These are phyloP conservation scores for Corythornis cristatus DNA, from an alignment of 2,113 vertebrate species.

Conservation along the genomic window DNA sequence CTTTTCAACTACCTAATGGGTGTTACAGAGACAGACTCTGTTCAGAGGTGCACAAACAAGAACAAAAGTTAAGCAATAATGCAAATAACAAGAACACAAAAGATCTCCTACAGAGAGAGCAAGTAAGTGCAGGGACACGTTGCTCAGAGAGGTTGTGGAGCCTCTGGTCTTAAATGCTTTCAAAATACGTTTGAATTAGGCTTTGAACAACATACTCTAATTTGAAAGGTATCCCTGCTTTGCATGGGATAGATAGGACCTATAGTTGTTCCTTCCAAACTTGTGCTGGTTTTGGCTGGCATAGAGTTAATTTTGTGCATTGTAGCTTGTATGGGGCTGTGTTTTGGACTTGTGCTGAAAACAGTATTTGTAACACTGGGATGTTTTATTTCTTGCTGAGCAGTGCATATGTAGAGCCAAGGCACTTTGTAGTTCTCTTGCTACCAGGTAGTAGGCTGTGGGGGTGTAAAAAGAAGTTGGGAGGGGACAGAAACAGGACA, in stretches of 20 bases:
- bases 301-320: background rate
- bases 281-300: background rate
- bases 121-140: fast-evolving
- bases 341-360: background rate
- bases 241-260: background rate
- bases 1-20: background rate
- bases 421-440: background rate
- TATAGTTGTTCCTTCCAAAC: background rate
- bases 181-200: background rate
- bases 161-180: fast-evolving
- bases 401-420: no score
- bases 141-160: background rate
- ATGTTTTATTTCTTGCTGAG: background rate
- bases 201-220: background rate
- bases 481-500: background rate
- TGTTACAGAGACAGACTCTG: background rate
- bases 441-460: background rate
- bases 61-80: background rate
- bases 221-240: background rate
- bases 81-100: background rate
- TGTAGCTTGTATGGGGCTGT: background rate
- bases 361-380: background rate
- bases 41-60: background rate
- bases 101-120: background rate
- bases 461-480: no score